phyloP scores from a whole-genome alignment of 2,113 vertebrate species.

The Loxodonta africana region DNA sequence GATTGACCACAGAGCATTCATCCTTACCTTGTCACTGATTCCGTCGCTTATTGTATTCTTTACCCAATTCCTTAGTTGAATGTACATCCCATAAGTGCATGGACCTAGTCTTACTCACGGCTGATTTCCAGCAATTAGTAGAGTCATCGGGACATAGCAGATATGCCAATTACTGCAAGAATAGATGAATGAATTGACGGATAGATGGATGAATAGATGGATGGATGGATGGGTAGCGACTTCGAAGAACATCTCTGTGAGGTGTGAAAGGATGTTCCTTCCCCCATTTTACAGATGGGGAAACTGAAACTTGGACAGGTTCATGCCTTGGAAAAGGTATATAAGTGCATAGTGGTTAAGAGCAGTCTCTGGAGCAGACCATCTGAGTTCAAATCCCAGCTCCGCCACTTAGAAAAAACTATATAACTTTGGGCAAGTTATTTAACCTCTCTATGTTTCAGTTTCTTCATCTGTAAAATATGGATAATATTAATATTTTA shows the following conservation, averaged over 20 bases:
- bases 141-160: not conserved
- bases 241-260: not conserved
- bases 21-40: not conserved
- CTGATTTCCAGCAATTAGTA: not conserved
- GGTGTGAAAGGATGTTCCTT: not conserved
- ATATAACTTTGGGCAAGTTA: not conserved
- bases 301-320: not conserved
- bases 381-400: conserved; percentile 14
- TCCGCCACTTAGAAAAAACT: not conserved
- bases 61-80: not conserved
- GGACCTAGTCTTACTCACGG: not conserved
- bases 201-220: not conserved
- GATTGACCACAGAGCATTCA: not conserved
- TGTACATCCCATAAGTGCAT: not conserved
- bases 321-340: not conserved
- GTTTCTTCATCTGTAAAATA: not conserved
- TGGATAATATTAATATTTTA: not conserved
- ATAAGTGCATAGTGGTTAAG: not conserved
- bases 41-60: conserved; percentile 18
- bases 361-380: not conserved
- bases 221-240: not conserved
- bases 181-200: not conserved
- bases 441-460: not conserved
- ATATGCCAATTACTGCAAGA: not conserved
- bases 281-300: not conserved